phyloP scores from a whole-genome alignment of 2,113 vertebrate genomes.

The Oxygymnocypris stewartii region DNA sequence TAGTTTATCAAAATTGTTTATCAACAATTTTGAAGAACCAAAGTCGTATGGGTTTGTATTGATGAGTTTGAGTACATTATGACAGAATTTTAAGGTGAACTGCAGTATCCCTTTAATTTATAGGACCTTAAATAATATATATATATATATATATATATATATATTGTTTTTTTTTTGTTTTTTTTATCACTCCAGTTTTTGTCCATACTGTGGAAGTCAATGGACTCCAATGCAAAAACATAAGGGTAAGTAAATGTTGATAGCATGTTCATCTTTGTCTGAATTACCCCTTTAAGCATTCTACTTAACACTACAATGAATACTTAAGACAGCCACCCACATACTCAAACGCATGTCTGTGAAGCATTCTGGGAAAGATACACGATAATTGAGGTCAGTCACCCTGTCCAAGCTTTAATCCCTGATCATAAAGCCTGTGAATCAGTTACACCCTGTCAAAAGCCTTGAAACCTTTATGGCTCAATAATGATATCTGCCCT shows the following conservation, averaged over 20 bases:
- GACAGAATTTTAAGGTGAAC: neutral
- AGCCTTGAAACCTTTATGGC: slow-evolving; percentile 10
- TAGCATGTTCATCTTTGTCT: neutral
- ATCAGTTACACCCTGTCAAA: slow-evolving; percentile 35
- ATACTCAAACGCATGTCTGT: slow-evolving; percentile 3
- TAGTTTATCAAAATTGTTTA: too few relatives aligned
- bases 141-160: too few relatives aligned
- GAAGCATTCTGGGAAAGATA: slow-evolving; percentile 22
- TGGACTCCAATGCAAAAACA: neutral
- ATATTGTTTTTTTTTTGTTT: too few relatives aligned
- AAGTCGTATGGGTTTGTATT: too few relatives aligned
- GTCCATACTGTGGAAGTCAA: neutral
- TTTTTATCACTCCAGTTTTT: neutral
- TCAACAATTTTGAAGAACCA: neutral
- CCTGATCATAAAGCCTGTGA: slow-evolving; percentile 40
- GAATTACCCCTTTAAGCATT: neutral
- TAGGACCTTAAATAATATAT: neutral
- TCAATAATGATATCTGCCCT: slow-evolving; percentile 27
- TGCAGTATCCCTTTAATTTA: neutral
- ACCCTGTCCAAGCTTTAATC: slow-evolving; percentile 41
- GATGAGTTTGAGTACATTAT: too few relatives aligned
- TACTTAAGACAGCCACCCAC: slow-evolving; percentile 12
- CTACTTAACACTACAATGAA: neutral
- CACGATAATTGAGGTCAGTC: slow-evolving; percentile 48
- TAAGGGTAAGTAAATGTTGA: neutral